Conservation (phyloP, 2,888 invertebrate species). For the Drosophila neoperkinsi region DNA sequence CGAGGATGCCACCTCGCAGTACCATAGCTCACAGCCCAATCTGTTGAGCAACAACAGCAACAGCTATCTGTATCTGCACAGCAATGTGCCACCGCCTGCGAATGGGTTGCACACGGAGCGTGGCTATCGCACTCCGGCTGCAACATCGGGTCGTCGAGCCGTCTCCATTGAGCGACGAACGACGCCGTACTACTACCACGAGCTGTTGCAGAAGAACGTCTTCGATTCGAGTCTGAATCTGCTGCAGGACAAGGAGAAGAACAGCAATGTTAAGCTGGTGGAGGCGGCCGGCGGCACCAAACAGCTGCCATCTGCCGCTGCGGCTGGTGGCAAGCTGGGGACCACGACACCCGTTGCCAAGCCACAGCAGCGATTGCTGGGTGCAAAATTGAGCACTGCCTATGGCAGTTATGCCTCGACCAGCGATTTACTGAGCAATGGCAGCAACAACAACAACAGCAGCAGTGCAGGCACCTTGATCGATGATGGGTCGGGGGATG, state of each 20-base stretch:
- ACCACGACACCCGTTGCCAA: constrained; percentile 48
- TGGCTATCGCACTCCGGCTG: constrained; percentile 31
- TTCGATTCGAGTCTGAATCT: constrained; percentile 85
- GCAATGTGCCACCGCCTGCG: constrained; percentile 50
- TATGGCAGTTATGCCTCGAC: constrained; percentile 59
- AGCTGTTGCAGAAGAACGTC: constrained; percentile 82
- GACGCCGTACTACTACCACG: constrained; percentile 85
- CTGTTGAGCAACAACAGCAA: constrained; percentile 59
- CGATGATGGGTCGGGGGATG: constrained; percentile 61
- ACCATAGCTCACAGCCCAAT: constrained; percentile 83
- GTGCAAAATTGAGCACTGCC: constrained; percentile 36
- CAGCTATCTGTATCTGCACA: constrained; percentile 73
- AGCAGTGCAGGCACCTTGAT: constrained; percentile 71
- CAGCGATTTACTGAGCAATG: constrained; percentile 72
- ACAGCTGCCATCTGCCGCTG: constrained; percentile 37
- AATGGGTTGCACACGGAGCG: constrained; percentile 25
- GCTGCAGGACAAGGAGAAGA: constrained; percentile 77
- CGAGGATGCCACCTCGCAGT: constrained; percentile 56
- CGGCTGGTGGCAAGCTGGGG: constrained; percentile 38
- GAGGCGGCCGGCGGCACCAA: constrained; percentile 28
- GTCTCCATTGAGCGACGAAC: constrained; percentile 80
- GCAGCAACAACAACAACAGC: constrained; percentile 46
- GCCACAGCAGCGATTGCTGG: constrained; percentile 68
- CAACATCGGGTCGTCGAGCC: constrained; percentile 54
- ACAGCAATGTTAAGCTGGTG: constrained; percentile 55